These are phyloP conservation scores for Pandemis cinnamomeana DNA, from an alignment of 2,888 invertebrate genomes.

Conservation along the genomic window DNA sequence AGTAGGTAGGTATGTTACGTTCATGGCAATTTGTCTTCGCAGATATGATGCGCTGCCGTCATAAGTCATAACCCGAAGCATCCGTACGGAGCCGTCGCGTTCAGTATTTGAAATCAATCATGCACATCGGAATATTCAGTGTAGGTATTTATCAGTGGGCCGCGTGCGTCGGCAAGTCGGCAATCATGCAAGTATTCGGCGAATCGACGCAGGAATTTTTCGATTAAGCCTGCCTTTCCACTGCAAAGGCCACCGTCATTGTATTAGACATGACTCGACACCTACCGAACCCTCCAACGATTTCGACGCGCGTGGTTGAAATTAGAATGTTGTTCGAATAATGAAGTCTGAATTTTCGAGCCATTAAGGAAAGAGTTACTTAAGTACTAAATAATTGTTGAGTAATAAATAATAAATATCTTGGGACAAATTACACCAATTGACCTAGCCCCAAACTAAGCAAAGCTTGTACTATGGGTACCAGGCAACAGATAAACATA, in stretches of 20 bases:
- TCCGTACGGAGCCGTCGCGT: conserved; percentile 9
- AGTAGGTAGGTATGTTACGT: too few species aligned
- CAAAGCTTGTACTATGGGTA: too few species aligned
- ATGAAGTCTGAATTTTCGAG: conserved; percentile 11
- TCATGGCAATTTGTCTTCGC: too few species aligned
- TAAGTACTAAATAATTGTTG: not conserved
- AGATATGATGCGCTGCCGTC: too few species aligned
- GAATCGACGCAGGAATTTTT: conserved; percentile 63
- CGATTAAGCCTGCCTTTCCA: conserved; percentile 58
- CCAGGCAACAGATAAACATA: too few species aligned
- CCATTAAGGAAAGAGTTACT: not conserved
- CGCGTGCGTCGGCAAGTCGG: conserved; percentile 44
- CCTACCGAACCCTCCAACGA: conserved; percentile 40
- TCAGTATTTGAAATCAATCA: conserved; percentile 39
- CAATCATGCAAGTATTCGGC: conserved; percentile 62
- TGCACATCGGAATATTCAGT: conserved; percentile 39
- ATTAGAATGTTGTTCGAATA: conserved; percentile 31
- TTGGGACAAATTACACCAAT: too few species aligned
- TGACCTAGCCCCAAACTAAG: too few species aligned
- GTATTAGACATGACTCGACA: conserved; percentile 58
- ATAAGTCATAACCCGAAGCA: conserved; percentile 4
- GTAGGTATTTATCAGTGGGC: conserved; percentile 45
- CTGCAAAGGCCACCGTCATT: conserved; percentile 52
- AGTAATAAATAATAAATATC: too few species aligned
- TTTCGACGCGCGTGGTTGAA: conserved; percentile 21